Base-by-base conservation (phyloP, 2,113 vertebrate genomes). In the Chaenocephalus aceratus region DNA sequence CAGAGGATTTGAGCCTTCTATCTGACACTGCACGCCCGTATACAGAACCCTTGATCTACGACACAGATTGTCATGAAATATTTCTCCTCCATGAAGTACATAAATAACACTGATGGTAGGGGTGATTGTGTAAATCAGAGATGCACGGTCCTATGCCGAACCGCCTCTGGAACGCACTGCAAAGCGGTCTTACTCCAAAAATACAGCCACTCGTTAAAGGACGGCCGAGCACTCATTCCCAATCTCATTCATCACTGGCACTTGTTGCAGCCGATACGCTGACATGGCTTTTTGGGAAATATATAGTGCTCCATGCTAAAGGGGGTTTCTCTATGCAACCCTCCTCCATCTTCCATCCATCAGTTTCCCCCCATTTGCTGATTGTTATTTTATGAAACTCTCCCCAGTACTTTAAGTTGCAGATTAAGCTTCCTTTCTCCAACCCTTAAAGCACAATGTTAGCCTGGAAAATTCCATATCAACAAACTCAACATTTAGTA, bases 201-300 rank as follows among this genome's bases (percentile, higher is more conserved):
- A 90, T 91, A 91, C 83, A 74, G 79, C 72, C 36, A 11, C 84
- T 90, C 49, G 48, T 91, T 92, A 88, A 91, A 82, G 64, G 36
- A 86, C 72, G 16, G 46, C 41, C 48, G 76, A 86, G 79, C 69
- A 82, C 83, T 73, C 80, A 61, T 77, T 85, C 84, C 14, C 72
- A 45, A 67, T 52, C 63, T 86, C 85, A 81, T 92, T 89, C 85
- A 93, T 94, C 87, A 90, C 23, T 16, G 66, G 67, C 73, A 84
- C 63, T 68, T 83, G 80, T 87, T 49, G 53, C 67, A 71, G 58
- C 63, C 52, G 75, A 84, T 80, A 83, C 64, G 61, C 89, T 94
- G 90, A 88, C 84, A 67, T 56, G 30, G 90, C 86, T 79, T 81
- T 77, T 79, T 57, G 76, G 75, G 59, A 70, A 85, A 90, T 86